Evolutionary conservation across 2,888 invertebrate genomes (phyloP).

Genomic region (Ornithoptera alexandrae): DNA sequence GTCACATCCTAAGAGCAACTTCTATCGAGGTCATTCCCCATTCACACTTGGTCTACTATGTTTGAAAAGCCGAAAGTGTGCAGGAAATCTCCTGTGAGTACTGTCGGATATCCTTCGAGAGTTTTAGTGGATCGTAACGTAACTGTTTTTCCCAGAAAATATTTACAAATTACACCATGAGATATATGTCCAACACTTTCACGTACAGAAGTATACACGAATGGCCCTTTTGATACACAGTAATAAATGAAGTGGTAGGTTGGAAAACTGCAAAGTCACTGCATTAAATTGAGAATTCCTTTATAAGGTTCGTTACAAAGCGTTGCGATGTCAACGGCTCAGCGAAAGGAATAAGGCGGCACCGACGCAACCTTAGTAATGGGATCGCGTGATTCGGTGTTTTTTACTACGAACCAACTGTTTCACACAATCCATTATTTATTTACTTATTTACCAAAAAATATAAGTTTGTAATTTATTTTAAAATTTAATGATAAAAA

Average conservation of each 20-base stretch:
- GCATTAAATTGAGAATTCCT: constrained; percentile 24
- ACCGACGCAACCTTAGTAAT: constrained; percentile 3
- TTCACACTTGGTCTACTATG: too few species aligned
- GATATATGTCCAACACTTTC: not conserved
- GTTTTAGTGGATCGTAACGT: too few species aligned
- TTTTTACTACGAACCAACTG: constrained; percentile 2
- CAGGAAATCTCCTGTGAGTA: too few species aligned
- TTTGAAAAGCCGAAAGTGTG: too few species aligned
- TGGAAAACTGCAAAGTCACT: constrained; percentile 20
- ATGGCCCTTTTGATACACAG: not conserved
- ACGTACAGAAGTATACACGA: not conserved
- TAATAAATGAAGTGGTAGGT: constrained; percentile 16
- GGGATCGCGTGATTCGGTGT: constrained; percentile 11
- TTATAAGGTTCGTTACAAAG: constrained; percentile 19
- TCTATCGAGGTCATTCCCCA: too few species aligned
- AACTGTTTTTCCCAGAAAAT: not conserved
- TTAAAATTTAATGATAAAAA: too few species aligned
- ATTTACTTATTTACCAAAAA: too few species aligned
- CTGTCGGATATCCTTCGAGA: too few species aligned
- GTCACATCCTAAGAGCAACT: too few species aligned
- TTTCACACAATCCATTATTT: not conserved
- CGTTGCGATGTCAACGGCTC: constrained; percentile 15
- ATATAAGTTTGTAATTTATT: too few species aligned
- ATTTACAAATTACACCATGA: not conserved
- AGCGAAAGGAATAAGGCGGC: constrained; percentile 6